These are phyloP conservation scores for Dynastes maya DNA, from an alignment of 2,888 invertebrate genomes.

Conservation along the genomic window DNA sequence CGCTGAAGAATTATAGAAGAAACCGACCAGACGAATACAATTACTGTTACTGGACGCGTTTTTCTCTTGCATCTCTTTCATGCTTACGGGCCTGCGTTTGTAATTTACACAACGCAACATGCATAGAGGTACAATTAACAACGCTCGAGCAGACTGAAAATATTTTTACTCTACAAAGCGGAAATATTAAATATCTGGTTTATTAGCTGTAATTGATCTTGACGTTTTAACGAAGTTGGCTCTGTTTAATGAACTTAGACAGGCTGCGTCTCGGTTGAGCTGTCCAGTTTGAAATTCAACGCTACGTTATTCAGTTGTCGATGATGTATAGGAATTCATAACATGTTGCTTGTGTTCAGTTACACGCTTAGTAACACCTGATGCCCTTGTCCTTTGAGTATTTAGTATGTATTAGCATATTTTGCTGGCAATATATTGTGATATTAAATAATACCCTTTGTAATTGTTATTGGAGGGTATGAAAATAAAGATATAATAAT, in stretches of 20 bases:
- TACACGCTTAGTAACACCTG: no score
- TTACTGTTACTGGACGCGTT: background rate
- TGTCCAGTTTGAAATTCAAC: no score
- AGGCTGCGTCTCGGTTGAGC: no score
- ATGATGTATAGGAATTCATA: no score
- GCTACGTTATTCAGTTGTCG: no score
- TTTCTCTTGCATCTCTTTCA: background rate
- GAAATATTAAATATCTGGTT: slow-evolving; percentile 34
- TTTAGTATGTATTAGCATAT: no score
- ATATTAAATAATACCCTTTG: no score
- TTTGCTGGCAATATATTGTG: no score
- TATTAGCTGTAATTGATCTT: slow-evolving; percentile 22
- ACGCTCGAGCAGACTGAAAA: background rate
- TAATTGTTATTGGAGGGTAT: no score
- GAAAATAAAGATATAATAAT: no score
- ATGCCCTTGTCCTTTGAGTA: no score
- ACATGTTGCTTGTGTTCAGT: no score
- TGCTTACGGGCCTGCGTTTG: background rate
- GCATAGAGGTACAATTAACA: slow-evolving; percentile 1
- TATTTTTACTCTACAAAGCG: slow-evolving; percentile 8
- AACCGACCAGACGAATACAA: slow-evolving; percentile 9
- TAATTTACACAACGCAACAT: slow-evolving; percentile 10
- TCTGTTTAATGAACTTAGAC: slow-evolving; percentile 9
- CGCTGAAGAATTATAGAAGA: background rate
- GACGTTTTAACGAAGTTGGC: slow-evolving; percentile 7